These are phyloP conservation scores for Fistularia tabacaria DNA, from an alignment of 2,797 vertebrate genomes.

Conservation along the genomic window DNA sequence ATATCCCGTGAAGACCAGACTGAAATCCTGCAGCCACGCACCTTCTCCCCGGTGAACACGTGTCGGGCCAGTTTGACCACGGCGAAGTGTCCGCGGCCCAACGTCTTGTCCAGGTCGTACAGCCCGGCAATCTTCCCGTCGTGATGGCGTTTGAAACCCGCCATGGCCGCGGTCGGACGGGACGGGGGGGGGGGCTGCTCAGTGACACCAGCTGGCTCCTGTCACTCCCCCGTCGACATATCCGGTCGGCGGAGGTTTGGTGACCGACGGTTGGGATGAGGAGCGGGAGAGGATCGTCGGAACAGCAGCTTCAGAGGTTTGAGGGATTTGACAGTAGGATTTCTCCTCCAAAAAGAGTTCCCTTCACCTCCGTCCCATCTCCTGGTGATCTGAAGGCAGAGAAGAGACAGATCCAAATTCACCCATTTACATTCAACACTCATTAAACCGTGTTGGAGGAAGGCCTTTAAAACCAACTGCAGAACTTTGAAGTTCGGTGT, in stretches of 20 bases:
- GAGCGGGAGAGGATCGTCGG: background rate
- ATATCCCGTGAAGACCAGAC: background rate
- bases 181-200: conserved; percentile 15
- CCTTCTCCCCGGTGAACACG: conserved; percentile 96
- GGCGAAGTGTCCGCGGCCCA: conserved; percentile 96
- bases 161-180: conserved; percentile 75
- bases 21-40: conserved; percentile 1
- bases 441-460: no score
- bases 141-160: conserved; percentile 92
- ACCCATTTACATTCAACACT: background rate
- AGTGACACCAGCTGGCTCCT: conserved; percentile 18
- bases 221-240: conserved; percentile 58
- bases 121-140: conserved; percentile 98
- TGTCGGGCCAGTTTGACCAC: conserved; percentile 98
- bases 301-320: background rate
- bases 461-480: no score
- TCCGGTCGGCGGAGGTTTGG: conserved; percentile 1
- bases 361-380: conserved; percentile 26
- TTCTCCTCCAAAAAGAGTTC: background rate
- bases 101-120: conserved; percentile 97
- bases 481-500: no score
- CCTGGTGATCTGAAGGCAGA: conserved; percentile 3
- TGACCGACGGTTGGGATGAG: background rate
- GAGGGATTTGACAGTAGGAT: no score
- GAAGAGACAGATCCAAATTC: background rate